Percentiles rank a stretch among this genome's conserved stretches.
Conservation (phyloP, 2,888 invertebrate species). For the Synergus japonicus region DNA sequence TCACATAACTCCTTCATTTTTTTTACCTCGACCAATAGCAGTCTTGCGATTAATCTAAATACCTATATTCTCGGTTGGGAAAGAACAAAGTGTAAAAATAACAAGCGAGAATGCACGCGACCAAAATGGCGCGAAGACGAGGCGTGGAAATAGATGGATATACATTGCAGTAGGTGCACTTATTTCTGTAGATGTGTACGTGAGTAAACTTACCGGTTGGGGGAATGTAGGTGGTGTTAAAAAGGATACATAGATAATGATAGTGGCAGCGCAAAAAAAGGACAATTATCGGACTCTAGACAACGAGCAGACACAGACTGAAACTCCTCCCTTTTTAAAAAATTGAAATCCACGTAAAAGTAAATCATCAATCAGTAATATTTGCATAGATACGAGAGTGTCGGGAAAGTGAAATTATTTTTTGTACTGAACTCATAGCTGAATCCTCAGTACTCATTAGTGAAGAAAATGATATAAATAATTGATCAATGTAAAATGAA, state of each 20-base stretch:
- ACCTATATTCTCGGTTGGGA: constrained; percentile 33
- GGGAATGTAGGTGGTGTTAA: constrained; percentile 15
- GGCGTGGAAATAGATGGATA: constrained; percentile 43
- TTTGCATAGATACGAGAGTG: neutral
- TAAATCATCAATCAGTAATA: neutral
- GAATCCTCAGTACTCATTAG: too few relatives aligned
- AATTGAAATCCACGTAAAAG: neutral
- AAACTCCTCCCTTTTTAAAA: neutral
- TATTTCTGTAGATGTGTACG: neutral
- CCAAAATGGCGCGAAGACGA: constrained; percentile 51
- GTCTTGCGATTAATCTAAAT: constrained; percentile 41
- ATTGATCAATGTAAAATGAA: too few relatives aligned
- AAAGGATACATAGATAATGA: constrained; percentile 13
- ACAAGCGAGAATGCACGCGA: constrained; percentile 63
- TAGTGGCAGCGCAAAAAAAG: constrained; percentile 11
- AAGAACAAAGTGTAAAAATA: constrained; percentile 43
- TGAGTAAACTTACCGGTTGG: neutral
- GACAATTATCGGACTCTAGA: neutral
- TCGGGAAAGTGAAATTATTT: too few relatives aligned
- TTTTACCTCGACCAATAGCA: constrained; percentile 21
- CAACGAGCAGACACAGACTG: neutral
- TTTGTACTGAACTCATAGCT: too few relatives aligned
- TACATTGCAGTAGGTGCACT: constrained; percentile 7
- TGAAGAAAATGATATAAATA: too few relatives aligned
- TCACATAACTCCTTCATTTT: constrained; percentile 34